Evolutionary conservation across 2,113 vertebrate genomes (phyloP), one percentile per base, ranked within the genome.

Genomic region (Harpagus bidentatus): DNA sequence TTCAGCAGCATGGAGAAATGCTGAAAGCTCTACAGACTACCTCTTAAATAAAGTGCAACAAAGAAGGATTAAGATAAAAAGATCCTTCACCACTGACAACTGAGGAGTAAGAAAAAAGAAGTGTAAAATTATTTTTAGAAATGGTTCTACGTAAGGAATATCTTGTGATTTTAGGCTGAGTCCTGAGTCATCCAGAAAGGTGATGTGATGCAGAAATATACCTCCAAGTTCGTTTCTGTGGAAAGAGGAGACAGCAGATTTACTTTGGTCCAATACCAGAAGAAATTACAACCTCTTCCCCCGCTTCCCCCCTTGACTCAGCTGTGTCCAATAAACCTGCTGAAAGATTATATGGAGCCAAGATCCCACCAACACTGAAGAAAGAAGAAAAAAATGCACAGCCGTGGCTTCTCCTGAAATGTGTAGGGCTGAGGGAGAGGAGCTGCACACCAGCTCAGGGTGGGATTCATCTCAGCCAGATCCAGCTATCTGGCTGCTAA

Each of bases 101-200:
- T 3, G 66, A 84, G n/a, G 25, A 90, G 23, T 65, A 86, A 78
- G 45, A 71, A 91, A 79, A 69, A 34, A 82, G 16, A 80, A 84
- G 16, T 48, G 20, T 50, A 93, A 89, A 84, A 85, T 66, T 92
- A 87, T 82, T 93, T 96, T 93, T 87, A 93, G 73, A 70, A 86
- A 84, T 53, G 20, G 2, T 47, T 86, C 31, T 91, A 31, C 1
- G 1, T 47, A n/a, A 76, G 29, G 8, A 83, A 55, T 69, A 56
- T 73, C 42, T 89, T 81, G 52, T 91, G 77, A 82, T 87, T 85
- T 79, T 82, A 82, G 15, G 6, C 43, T 86, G 59, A 90, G 31
- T 48, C 70, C 66, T 73, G 82, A 88, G 47, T 82, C 77, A 93
- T 65, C 56, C 47, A 65, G 65, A 84, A 90, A 83, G 69, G 16